phyloP scores from a whole-genome alignment of 2,888 invertebrate species.

The Cordilura impudica region DNA sequence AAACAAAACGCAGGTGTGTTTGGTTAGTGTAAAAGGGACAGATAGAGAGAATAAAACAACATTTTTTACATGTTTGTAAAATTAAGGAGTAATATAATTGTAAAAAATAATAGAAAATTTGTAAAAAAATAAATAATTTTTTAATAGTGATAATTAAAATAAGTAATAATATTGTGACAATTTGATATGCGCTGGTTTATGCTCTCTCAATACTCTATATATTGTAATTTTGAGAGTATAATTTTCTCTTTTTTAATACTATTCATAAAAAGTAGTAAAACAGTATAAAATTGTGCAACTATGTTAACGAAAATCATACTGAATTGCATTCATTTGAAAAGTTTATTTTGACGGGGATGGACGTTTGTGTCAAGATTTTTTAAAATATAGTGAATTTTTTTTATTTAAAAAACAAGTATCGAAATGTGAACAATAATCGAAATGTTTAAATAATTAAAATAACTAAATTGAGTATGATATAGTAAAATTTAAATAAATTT shows the following conservation, averaged over 20 bases:
- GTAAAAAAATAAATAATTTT: background rate
- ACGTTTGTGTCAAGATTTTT: constrained; percentile 23
- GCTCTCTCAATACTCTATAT: constrained; percentile 26
- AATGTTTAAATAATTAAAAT: background rate
- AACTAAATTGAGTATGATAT: background rate
- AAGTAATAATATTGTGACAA: background rate
- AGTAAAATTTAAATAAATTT: background rate
- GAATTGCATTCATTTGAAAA: constrained; percentile 58
- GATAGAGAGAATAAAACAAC: constrained; percentile 11
- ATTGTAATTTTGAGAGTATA: constrained; percentile 44
- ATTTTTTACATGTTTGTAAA: constrained; percentile 47
- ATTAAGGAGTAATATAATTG: constrained; percentile 34
- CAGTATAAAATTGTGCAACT: constrained; percentile 31
- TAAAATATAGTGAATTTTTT: background rate
- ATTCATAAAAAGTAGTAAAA: constrained; percentile 31
- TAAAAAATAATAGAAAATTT: background rate
- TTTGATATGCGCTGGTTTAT: background rate
- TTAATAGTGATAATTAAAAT: background rate
- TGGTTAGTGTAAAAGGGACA: constrained; percentile 48
- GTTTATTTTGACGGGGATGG: constrained; percentile 35
- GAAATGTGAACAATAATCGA: background rate
- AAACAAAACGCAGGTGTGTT: constrained; percentile 47
- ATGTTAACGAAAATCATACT: constrained; percentile 16
- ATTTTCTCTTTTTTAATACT: constrained; percentile 26
- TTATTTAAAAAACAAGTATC: constrained; percentile 7